phyloP scores from a whole-genome alignment of 2,797 vertebrate species.

The Parambassis ranga region DNA sequence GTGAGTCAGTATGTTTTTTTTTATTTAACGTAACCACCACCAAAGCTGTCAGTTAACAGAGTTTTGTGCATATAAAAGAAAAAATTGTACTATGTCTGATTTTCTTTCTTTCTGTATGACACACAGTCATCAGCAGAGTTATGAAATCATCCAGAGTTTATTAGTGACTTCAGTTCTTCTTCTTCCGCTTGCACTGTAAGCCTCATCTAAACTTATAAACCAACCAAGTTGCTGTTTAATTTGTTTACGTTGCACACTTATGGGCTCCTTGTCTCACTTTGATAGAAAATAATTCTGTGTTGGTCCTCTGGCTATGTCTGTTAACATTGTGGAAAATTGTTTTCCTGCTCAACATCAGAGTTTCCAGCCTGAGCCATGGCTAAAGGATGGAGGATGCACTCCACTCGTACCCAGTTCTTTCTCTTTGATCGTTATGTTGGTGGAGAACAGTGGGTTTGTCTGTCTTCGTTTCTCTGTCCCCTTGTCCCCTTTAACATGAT shows the following conservation, averaged over 20 bases:
- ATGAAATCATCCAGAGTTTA: too few species aligned
- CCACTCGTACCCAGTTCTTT: slow-evolving; percentile 2
- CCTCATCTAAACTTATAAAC: neutral
- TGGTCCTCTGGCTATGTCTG: slow-evolving; percentile 19
- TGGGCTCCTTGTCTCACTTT: slow-evolving; percentile 8
- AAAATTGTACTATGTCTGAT: too few species aligned
- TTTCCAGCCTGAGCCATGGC: slow-evolving; percentile 15
- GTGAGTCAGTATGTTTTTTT: slow-evolving; percentile 31
- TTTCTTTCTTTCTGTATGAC: too few species aligned
- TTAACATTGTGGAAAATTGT: slow-evolving; percentile 40
- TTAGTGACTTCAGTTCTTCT: too few species aligned
- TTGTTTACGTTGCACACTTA: slow-evolving; percentile 8
- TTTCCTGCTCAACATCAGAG: slow-evolving; percentile 28
- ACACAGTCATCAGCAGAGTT: too few species aligned
- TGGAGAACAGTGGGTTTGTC: slow-evolving; percentile 7
- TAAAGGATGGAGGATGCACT: neutral
- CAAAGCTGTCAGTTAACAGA: slow-evolving; percentile 27
- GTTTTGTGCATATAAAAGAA: slow-evolving; percentile 10
- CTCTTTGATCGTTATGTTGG: slow-evolving; percentile 12
- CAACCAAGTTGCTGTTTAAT: neutral
- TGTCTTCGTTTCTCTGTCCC: slow-evolving; percentile 3
- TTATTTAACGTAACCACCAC: slow-evolving; percentile 26
- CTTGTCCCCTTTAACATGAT: neutral
- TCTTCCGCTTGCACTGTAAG: too few species aligned
- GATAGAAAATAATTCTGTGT: slow-evolving; percentile 6